Conservation (phyloP, 2,113 vertebrate genomes). For the Carassius gibelio region DNA sequence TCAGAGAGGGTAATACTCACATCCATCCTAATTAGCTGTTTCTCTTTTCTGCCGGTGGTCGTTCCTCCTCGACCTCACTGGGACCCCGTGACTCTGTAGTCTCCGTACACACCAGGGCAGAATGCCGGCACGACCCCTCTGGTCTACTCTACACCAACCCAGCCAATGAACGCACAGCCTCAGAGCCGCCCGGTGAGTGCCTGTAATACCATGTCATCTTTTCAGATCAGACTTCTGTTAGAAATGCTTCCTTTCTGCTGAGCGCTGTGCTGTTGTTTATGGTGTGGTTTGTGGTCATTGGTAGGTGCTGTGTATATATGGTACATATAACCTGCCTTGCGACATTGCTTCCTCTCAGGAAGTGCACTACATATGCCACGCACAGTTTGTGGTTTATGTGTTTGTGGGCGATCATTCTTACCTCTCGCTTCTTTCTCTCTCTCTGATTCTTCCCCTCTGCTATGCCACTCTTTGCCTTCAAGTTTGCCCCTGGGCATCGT, state of each 20-base stretch:
- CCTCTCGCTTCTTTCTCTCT: constrained; percentile 21
- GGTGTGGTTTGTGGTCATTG: not conserved
- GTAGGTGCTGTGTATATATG: constrained; percentile 5
- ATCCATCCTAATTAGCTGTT: not conserved
- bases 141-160: constrained; percentile 91
- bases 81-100: constrained; percentile 70
- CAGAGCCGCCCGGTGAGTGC: constrained; percentile 94
- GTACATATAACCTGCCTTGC: not conserved
- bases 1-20: not conserved
- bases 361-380: not conserved
- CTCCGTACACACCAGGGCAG: constrained; percentile 94
- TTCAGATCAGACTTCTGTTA: constrained; percentile 1
- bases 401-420: constrained; percentile 39
- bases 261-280: constrained; percentile 14
- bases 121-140: constrained; percentile 90
- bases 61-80: not conserved
- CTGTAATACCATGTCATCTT: not conserved
- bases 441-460: constrained; percentile 20
- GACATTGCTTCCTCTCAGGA: constrained; percentile 2
- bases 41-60: not conserved
- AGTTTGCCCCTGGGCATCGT: constrained; percentile 64
- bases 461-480: constrained; percentile 28
- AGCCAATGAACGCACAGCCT: constrained; percentile 95
- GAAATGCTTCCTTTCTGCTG: not conserved
- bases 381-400: constrained; percentile 32